Base-by-base conservation (phyloP, 2,888 invertebrate genomes). In the Mythimna lalbum region DNA sequence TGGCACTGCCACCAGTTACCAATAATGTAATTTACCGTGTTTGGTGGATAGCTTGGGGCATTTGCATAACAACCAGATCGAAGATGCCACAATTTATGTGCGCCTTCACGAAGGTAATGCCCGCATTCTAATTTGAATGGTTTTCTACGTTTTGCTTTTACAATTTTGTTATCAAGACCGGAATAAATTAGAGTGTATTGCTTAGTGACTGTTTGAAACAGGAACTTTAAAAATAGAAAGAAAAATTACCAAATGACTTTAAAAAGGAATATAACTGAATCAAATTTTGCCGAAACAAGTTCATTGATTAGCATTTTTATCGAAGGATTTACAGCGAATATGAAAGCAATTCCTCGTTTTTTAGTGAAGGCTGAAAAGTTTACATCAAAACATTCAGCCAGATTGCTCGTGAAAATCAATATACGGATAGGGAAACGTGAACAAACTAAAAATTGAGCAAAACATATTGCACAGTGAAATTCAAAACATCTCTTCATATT, bases 11-110 rank as follows among this genome's bases (percentile, higher is more conserved):
- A 64, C 59, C 65, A 81, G 50, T 72, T 73, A 62, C 80, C 76
- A 84, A 85, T 88, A 86, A 80, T 85, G 73, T 82, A 82, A 88
- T 83, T 85, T 84, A 80, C 73, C 60, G 79, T 68, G 75, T 63
- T 68, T 59, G 60, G 43, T 50, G 61, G 63, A 69, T 80, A 55
- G 67, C 69, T 69, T 31, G 31, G 43, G 76, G 78, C 79, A 86
- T 88, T 88, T 86, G 84, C 88, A 89, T 90, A 86, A 88, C 86
- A 89, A 87, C 76, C 76, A 87, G 80, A 86, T 87, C 83, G 83
- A 85, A 83, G 82, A 78, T 76, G 67, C 73, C 80, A 78, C 87
- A 86, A 88, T 87, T 88, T 87, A 86, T 85, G 83, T 78, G 78
- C 75, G 78, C 76, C 82, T 81, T 82, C 83, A 86, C 80, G 83